Conservation (phyloP, 92 coral and sea anemone genomes). For the Palythoa grandiflora region DNA sequence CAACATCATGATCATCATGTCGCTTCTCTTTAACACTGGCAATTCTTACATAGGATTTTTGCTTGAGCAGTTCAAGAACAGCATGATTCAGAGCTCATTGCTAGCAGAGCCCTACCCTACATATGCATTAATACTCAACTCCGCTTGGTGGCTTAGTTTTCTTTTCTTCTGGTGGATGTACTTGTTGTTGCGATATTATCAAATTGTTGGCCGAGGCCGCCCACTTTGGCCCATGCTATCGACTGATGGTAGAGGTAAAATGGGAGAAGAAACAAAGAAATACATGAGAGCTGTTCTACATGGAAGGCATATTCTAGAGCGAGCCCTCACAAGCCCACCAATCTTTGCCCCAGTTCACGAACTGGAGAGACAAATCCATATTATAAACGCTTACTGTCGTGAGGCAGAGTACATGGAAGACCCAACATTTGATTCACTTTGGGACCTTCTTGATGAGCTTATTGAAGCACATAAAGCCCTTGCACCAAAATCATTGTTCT, state of each 20-base stretch:
- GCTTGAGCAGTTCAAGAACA: conserved; percentile 78
- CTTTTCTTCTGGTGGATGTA: conserved; percentile 76
- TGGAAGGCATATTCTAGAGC: conserved; percentile 96
- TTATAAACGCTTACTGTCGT: conserved; percentile 98
- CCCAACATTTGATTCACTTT: conserved; percentile 96
- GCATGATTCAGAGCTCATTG: conserved; percentile 75
- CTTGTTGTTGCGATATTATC: conserved; percentile 82
- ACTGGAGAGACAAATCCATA: conserved; percentile 95
- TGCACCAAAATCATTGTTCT: conserved; percentile 85
- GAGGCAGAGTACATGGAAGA: conserved; percentile 94
- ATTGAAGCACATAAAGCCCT: conserved; percentile 96
- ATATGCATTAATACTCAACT: conserved; percentile 74
- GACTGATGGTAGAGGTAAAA: conserved; percentile 85
- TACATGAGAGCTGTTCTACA: conserved; percentile 96
- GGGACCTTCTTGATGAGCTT: conserved; percentile 99
- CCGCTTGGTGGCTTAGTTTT: conserved; percentile 71
- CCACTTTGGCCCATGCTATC: conserved; percentile 96
- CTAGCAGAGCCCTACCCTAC: conserved; percentile 87
- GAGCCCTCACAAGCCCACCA: conserved; percentile 91
- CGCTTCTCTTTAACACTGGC: conserved; percentile 77
- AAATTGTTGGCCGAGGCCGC: conserved; percentile 59
- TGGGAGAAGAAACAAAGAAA: conserved; percentile 85
- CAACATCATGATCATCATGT: conserved; percentile 91
- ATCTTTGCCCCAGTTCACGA: conserved; percentile 98
- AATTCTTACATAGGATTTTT: conserved; percentile 87